Conservation (phyloP, 2,888 invertebrate species). For the Lottia scabra region DNA sequence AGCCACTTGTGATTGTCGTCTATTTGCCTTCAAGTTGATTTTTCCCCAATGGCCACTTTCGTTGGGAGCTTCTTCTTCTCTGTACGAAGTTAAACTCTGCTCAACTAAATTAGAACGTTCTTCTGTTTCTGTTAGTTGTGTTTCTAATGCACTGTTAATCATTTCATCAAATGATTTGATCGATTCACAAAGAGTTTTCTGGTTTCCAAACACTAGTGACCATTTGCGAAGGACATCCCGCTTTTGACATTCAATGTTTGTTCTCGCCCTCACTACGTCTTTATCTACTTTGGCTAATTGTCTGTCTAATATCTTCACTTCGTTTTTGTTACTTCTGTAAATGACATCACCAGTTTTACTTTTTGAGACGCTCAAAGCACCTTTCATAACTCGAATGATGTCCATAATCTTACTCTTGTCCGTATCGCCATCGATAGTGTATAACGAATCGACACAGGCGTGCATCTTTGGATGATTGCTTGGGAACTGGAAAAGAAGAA, state of each 20-base stretch:
- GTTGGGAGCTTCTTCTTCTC: background rate
- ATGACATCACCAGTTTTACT: slow-evolving; percentile 51
- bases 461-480: slow-evolving; percentile 22
- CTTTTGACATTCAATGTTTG: slow-evolving; percentile 26
- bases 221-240: slow-evolving; percentile 32
- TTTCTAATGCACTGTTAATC: slow-evolving; percentile 30
- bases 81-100: background rate
- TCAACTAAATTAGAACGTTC: background rate
- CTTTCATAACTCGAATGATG: slow-evolving; percentile 50
- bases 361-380: slow-evolving; percentile 50
- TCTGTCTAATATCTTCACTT: slow-evolving; percentile 40
- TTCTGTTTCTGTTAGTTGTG: background rate
- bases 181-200: slow-evolving; percentile 35
- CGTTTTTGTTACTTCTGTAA: slow-evolving; percentile 47
- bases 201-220: slow-evolving; percentile 36
- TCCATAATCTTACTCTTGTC: slow-evolving; percentile 42
- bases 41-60: background rate
- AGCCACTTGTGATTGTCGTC: background rate
- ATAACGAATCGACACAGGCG: slow-evolving; percentile 44
- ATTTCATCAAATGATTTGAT: slow-evolving; percentile 33
- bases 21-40: background rate
- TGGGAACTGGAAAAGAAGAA: background rate
- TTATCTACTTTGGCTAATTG: slow-evolving; percentile 34
- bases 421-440: slow-evolving; percentile 37
- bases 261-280: slow-evolving; percentile 19